These are phyloP conservation scores for Drosophila persimilis DNA, from an alignment of 1,140 invertebrate species.

Conservation along the genomic window DNA sequence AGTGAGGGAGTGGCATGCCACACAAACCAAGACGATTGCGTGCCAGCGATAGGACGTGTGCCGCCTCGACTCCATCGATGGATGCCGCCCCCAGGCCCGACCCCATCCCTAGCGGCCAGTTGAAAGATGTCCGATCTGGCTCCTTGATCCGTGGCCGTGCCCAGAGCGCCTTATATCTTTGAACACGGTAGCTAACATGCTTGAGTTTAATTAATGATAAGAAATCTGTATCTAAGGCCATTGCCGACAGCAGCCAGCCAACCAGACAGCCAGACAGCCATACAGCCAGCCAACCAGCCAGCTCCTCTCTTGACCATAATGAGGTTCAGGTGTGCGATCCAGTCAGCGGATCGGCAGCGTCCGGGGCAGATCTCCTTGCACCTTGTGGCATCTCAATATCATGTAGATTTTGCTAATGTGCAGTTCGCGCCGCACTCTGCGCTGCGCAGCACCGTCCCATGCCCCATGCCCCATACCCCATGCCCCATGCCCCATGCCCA, in stretches of 20 bases:
- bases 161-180: slow-evolving; percentile 67
- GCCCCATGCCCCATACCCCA: not conserved
- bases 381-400: slow-evolving; percentile 80
- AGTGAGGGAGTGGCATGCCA: slow-evolving; percentile 32
- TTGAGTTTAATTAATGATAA: slow-evolving; percentile 83
- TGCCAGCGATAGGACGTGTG: slow-evolving; percentile 76
- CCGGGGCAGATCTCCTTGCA: slow-evolving; percentile 42
- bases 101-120: slow-evolving; percentile 40
- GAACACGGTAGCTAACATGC: slow-evolving; percentile 83
- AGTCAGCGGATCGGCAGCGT: slow-evolving; percentile 19
- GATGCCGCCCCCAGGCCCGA: slow-evolving; percentile 17
- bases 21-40: slow-evolving; percentile 61
- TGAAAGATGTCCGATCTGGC: slow-evolving; percentile 44
- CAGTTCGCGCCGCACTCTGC: slow-evolving; percentile 42
- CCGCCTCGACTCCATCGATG: slow-evolving; percentile 39
- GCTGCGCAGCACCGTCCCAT: slow-evolving; percentile 8
- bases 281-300: not conserved
- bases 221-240: slow-evolving; percentile 82
- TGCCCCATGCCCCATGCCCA: not conserved
- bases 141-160: slow-evolving; percentile 16
- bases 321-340: slow-evolving; percentile 59
- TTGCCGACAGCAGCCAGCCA: slow-evolving; percentile 50
- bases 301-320: slow-evolving; percentile 43
- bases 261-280: not conserved
- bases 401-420: slow-evolving; percentile 83